phyloP scores from a whole-genome alignment of 2,888 invertebrate species.

The Rhodophaea formosa region DNA sequence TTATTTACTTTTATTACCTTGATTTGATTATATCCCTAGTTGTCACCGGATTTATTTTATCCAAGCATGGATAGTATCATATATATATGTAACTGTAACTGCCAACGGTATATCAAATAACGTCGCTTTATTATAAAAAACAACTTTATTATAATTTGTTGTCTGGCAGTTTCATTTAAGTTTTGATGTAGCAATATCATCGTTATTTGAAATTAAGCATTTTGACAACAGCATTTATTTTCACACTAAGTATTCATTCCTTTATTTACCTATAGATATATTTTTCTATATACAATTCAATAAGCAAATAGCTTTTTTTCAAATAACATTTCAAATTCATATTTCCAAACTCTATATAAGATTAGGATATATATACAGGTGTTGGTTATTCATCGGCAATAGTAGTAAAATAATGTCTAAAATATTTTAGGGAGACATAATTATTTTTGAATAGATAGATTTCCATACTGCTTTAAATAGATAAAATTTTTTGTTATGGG shows the following conservation, averaged over 20 bases:
- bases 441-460: conserved; percentile 46
- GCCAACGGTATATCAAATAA: conserved; percentile 28
- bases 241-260: no score
- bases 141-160: conserved; percentile 8
- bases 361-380: conserved; percentile 22
- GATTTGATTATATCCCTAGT: conserved; percentile 33
- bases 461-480: conserved; percentile 56
- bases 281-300: no score
- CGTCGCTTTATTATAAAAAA: not conserved
- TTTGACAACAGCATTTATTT: not conserved
- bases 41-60: conserved; percentile 38
- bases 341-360: not conserved
- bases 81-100: conserved; percentile 39
- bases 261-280: no score
- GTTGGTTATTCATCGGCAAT: conserved; percentile 27
- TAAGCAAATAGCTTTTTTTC: conserved; percentile 18
- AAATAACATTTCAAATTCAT: conserved; percentile 20
- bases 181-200: conserved; percentile 25
- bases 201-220: conserved; percentile 28
- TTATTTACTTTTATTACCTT: conserved; percentile 32
- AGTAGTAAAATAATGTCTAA: conserved; percentile 18
- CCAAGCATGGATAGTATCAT: conserved; percentile 47
- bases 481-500: conserved; percentile 70
- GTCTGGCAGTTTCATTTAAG: conserved; percentile 28
- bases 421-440: conserved; percentile 31